Conservation (phyloP, 2,888 invertebrate genomes). For the Tetragonisca angustula region DNA sequence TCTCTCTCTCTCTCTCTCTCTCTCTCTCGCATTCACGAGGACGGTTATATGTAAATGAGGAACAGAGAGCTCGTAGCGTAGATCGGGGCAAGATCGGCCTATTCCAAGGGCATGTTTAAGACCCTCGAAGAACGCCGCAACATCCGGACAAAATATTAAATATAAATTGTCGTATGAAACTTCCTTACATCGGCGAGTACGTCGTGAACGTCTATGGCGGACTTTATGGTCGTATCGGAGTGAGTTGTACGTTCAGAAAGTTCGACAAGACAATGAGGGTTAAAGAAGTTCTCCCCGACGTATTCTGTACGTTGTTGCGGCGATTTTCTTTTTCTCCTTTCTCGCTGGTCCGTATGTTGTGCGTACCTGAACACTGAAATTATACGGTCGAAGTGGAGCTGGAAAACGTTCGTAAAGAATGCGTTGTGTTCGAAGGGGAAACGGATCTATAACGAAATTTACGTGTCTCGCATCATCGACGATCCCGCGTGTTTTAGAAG, state of each 20-base stretch:
- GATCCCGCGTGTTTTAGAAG: not conserved
- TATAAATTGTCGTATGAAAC: conserved; percentile 30
- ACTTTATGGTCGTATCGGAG: not conserved
- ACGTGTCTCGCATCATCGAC: not conserved
- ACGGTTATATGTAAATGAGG: conserved; percentile 48
- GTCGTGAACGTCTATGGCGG: not conserved
- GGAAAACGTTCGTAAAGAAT: not conserved
- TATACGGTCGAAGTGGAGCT: not conserved
- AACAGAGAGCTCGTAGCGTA: conserved; percentile 5
- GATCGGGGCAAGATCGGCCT: conserved; percentile 20
- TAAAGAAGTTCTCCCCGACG: not conserved
- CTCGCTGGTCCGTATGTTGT: no score
- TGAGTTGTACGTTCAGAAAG: not conserved
- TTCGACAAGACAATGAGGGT: not conserved
- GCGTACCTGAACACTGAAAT: not conserved
- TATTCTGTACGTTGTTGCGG: no score
- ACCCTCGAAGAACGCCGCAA: not conserved
- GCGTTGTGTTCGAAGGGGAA: not conserved
- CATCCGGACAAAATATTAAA: conserved; percentile 37
- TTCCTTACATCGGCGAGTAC: not conserved
- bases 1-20: no score
- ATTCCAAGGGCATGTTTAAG: conserved; percentile 23
- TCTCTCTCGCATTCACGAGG: not conserved
- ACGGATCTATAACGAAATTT: not conserved
- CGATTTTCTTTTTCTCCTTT: no score